These are phyloP conservation scores for Cosmia trapezina DNA, from an alignment of 2,888 invertebrate genomes.

Conservation along the genomic window DNA sequence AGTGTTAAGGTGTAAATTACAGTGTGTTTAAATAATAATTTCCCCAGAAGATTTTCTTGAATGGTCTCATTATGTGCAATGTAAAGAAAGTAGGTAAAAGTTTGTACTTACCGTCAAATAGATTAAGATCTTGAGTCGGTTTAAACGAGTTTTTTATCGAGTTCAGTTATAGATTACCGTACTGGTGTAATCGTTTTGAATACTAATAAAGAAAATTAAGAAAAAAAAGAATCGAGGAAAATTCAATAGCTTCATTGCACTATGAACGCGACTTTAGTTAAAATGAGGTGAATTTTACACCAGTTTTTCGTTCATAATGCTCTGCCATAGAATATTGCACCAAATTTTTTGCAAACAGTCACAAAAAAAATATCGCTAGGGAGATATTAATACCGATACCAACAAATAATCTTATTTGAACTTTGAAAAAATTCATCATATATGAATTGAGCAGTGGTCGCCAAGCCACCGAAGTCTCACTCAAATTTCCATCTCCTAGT, in stretches of 20 bases:
- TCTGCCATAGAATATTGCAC: not conserved
- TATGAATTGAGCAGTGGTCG: not conserved
- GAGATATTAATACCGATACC: not conserved
- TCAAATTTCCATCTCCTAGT: too few relatives aligned
- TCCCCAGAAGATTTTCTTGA: conserved; percentile 70
- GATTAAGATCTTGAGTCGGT: conserved; percentile 65
- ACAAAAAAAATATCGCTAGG: not conserved
- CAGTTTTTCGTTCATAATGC: not conserved
- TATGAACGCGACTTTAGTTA: not conserved
- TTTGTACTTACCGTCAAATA: conserved; percentile 66
- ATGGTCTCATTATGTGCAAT: conserved; percentile 67
- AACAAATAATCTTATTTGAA: too few relatives aligned
- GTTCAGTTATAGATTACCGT: conserved; percentile 31
- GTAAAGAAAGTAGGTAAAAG: conserved; percentile 68
- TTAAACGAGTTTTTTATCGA: conserved; percentile 58
- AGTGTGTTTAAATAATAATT: conserved; percentile 57
- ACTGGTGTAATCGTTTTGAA: conserved; percentile 26
- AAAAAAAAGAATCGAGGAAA: fast-evolving
- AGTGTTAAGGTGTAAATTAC: conserved; percentile 60
- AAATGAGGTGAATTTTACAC: not conserved
- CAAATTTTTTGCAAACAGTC: not conserved
- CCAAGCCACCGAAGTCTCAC: too few relatives aligned
- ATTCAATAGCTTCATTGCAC: not conserved
- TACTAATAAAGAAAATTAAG: conserved; percentile 4
- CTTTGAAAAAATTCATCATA: too few relatives aligned